Conservation (phyloP, 2,113 vertebrate genomes). For the Anser cygnoides region DNA sequence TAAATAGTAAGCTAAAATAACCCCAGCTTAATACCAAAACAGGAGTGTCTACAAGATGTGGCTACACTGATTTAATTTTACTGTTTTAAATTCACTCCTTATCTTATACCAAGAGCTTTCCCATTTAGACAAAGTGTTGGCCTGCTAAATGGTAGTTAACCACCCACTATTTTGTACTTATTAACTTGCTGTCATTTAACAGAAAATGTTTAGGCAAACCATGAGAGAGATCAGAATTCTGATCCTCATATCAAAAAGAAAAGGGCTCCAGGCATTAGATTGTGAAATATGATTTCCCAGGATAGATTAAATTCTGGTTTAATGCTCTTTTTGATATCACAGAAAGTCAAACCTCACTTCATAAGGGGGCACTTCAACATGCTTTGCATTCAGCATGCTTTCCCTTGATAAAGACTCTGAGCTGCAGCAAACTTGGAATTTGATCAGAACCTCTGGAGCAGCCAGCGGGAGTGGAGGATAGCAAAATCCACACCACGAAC, state of each 20-base stretch:
- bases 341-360: conserved; percentile 55
- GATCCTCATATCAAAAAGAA: conserved; percentile 54
- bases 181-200: conserved; percentile 47
- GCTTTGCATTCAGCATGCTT: conserved; percentile 38
- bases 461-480: background rate
- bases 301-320: conserved; percentile 62
- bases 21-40: background rate
- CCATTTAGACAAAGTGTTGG: conserved; percentile 17
- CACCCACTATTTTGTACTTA: conserved; percentile 49
- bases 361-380: background rate
- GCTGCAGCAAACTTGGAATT: conserved; percentile 45
- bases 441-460: conserved; percentile 38
- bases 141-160: conserved; percentile 14
- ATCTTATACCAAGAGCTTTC: conserved; percentile 39
- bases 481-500: conserved; percentile 17
- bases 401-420: conserved; percentile 27
- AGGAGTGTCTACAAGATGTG: conserved; percentile 9
- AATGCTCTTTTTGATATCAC: conserved; percentile 61
- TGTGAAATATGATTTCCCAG: conserved; percentile 64
- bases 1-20: conserved; percentile 16
- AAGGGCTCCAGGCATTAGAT: conserved; percentile 54
- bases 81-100: background rate
- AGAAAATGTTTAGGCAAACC: conserved; percentile 59
- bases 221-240: conserved; percentile 60
- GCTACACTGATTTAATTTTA: conserved; percentile 26